These are phyloP conservation scores for Chesias legatella DNA, from an alignment of 2,888 invertebrate genomes.

Conservation along the genomic window DNA sequence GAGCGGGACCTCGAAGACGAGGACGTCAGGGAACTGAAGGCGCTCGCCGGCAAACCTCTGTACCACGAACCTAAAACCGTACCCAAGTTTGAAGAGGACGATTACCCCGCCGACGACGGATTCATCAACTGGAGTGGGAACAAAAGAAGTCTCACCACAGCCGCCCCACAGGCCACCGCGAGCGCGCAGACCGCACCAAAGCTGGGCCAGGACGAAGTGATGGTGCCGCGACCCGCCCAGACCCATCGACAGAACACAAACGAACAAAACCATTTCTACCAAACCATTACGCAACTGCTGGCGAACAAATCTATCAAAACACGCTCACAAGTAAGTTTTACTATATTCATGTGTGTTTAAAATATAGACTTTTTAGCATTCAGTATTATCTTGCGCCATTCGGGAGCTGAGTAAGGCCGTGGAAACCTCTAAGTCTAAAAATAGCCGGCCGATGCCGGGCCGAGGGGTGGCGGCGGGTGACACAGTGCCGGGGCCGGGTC, in stretches of 20 bases:
- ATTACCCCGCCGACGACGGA: constrained; percentile 71
- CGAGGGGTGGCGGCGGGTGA: constrained; percentile 68
- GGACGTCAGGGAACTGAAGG: constrained; percentile 83
- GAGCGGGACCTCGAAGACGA: constrained; percentile 80
- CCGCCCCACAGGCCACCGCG: constrained; percentile 49
- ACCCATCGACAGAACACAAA: constrained; percentile 49
- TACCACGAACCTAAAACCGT: constrained; percentile 72
- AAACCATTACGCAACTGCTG: constrained; percentile 74
- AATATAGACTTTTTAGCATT: constrained; percentile 21
- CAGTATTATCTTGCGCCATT: constrained; percentile 23
- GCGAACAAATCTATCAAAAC: constrained; percentile 68
- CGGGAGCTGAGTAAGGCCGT: constrained; percentile 45
- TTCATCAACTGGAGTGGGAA: constrained; percentile 76
- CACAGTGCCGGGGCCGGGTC: constrained; percentile 71
- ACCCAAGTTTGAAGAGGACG: constrained; percentile 66
- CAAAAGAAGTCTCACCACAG: constrained; percentile 68
- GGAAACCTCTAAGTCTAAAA: constrained; percentile 69
- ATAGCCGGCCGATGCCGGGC: constrained; percentile 64
- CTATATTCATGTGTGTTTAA: too few relatives aligned
- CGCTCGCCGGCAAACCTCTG: constrained; percentile 78
- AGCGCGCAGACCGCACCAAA: constrained; percentile 38
- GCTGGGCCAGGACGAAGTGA: constrained; percentile 83
- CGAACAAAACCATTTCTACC: constrained; percentile 64
- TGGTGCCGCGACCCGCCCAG: constrained; percentile 81
- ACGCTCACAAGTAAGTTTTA: constrained; percentile 78